Evolutionary conservation across 2,888 invertebrate genomes (phyloP), one percentile per base, ranked within the genome.

Genomic region (Theristus sp.): DNA sequence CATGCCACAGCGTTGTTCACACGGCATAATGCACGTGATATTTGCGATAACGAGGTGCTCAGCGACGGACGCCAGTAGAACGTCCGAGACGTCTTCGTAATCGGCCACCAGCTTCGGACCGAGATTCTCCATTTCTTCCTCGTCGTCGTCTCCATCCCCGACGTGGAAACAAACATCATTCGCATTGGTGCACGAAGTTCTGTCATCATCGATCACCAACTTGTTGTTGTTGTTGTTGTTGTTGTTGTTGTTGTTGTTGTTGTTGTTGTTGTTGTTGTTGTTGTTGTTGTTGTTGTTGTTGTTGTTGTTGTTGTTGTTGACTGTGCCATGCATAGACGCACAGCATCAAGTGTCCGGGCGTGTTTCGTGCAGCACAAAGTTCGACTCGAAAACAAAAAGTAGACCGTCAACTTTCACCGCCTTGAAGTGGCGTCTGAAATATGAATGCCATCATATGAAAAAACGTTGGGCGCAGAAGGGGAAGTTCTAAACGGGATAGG

Each of bases 361-460:
- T 38, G 38, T 38, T 20, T 38, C 10, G 10, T 10, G 20, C 38
- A 38, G 38, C 38, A 38, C 10, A 38, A 38, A 38, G 38, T 38
- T 38, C 20, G 38, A 13, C 20, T 38, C 38, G 10, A 38, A 20
- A 38, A 38, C 38, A 38, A 38, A 38, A 38, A 38, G 38, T 20
- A 13, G 38, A 27, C 56, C 46, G n/a, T 65, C 65, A 25, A 59
- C 28, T 6, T 29, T 47, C 38, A 47, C 52, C 24, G 47, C n/a
- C 6, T 73, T 69, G 38, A 38, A 38, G 20, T 38, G 38, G 38
- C 20, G 38, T 13, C 38, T 13, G 20, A 38, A 38, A n/a, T n/a
- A n/a, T n/a, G n/a, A n/a, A n/a, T n/a, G n/a, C n/a, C n/a, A n/a
- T n/a, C n/a, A n/a, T n/a, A n/a, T n/a, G n/a, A n/a, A n/a, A n/a